Conservation (phyloP, 2,888 invertebrate species). For the Glaucopsyche alexis region DNA sequence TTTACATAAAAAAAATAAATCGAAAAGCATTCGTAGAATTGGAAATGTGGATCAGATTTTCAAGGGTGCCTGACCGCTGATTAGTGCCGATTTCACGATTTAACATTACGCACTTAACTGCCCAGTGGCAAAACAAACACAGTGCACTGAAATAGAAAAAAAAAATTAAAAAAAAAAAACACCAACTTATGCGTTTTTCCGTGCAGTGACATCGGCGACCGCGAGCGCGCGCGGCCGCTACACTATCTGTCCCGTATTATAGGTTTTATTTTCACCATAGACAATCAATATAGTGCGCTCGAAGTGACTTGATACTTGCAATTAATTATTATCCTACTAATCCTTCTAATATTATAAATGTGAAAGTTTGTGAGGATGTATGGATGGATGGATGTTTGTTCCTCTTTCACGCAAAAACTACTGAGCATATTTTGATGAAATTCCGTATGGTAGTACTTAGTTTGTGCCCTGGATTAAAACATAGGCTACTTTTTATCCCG, state of each 20-base stretch:
- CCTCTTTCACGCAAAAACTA: no score
- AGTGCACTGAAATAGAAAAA: neutral
- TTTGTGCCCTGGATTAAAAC: no score
- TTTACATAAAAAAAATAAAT: no score
- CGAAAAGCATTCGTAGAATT: no score
- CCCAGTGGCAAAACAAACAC: neutral
- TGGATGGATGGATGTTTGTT: no score
- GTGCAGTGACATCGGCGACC: slow-evolving; percentile 37
- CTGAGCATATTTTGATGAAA: no score
- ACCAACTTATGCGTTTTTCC: slow-evolving; percentile 11
- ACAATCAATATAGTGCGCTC: slow-evolving; percentile 46
- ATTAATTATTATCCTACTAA: neutral
- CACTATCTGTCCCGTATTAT: slow-evolving; percentile 58
- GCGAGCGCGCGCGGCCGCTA: slow-evolving; percentile 50
- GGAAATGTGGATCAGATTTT: no score
- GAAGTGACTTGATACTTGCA: slow-evolving; percentile 53
- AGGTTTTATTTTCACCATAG: slow-evolving; percentile 60
- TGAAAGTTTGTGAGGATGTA: no score
- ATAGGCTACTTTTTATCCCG: no score
- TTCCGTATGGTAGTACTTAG: no score
- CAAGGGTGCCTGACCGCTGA: no score
- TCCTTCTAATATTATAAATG: no score
- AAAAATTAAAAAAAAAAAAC: neutral
- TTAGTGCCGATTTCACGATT: neutral
- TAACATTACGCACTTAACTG: neutral